Base-by-base conservation (phyloP, 2,113 vertebrate species). In the Bolborhynchus lineola region DNA sequence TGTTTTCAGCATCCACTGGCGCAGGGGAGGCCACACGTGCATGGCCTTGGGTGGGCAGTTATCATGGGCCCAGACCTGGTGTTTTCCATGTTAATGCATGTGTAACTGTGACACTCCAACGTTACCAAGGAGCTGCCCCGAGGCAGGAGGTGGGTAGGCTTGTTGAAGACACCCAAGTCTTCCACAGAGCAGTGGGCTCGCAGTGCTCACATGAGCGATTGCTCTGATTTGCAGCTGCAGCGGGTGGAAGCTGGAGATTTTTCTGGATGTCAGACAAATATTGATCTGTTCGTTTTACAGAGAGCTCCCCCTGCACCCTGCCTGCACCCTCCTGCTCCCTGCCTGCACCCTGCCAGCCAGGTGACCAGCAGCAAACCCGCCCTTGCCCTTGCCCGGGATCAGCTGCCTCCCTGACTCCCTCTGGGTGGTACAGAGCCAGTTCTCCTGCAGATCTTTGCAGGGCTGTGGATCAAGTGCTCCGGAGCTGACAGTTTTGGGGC, bases 381-480 rank as follows among this genome's bases (percentile, higher is more conserved):
- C 9, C 20, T 33, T 69, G 53, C 69, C 67, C 63, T 53, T 6
- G 11, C 72, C 55, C 6, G 1, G 50, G 52, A 67, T 15, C 57
- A 50, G 63, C 67, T 3, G 2, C n/a, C n/a, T 63, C 49, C 64
- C 55, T 7, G 50, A 19, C 90, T 82, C 63, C 23, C 44, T 15
- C 33, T 33, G 1, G 10, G 1, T 23, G 81, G 74, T 85, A 17
- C 59, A 9, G 20, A 83, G 74, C 77, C 86, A 69, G 78, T 6
- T 75, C 60, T 79, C 37, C 18, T 81, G 53, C 92, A 65, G 78
- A 29, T 53, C 82, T 10, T 75, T 47, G 1, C 7, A 35, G 44
- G 64, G 76, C 72, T 23, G 4, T 7, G 72, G 71, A 64, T 39
- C 33, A 6, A 18, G 62, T 0, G 0, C 72, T 5, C 14, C 0